Percentiles rank a stretch among this genome's conserved stretches.
These are phyloP conservation scores for Oreochromis grahami DNA, from an alignment of 2,797 vertebrate species.

Conservation along the genomic window DNA sequence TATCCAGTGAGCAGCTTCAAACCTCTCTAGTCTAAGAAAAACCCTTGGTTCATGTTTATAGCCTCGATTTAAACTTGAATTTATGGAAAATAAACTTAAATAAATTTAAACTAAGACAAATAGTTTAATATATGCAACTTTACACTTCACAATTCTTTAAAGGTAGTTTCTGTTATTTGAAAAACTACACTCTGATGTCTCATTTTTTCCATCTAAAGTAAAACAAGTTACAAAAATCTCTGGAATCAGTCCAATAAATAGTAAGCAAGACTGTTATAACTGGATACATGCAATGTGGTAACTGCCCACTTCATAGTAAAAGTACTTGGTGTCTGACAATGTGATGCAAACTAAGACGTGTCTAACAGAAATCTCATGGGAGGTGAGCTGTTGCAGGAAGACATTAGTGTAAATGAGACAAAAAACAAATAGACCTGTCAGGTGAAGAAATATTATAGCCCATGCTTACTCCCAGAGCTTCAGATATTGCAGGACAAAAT, in stretches of 20 bases:
- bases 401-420: not conserved
- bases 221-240: not conserved
- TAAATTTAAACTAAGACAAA: not conserved
- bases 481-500: not conserved
- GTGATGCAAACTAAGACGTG: not conserved
- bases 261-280: not conserved
- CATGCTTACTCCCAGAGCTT: not conserved
- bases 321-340: not conserved
- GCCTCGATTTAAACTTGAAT: not conserved
- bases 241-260: not conserved
- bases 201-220: not conserved
- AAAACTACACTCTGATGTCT: not conserved
- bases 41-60: not conserved
- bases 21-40: not conserved
- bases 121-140: not conserved
- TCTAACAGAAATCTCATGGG: not conserved
- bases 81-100: not conserved
- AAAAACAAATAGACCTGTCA: not conserved
- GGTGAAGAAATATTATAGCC: not conserved
- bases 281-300: accelerated
- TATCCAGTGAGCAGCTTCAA: not conserved
- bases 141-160: not conserved
- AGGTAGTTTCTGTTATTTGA: not conserved
- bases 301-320: not conserved
- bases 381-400: not conserved